A percentile compares a stretch with the other conserved stretches of the same genome.
Conservation (phyloP, 53 echinoderm and acorn worm species). For the Paelopatides confundens region DNA sequence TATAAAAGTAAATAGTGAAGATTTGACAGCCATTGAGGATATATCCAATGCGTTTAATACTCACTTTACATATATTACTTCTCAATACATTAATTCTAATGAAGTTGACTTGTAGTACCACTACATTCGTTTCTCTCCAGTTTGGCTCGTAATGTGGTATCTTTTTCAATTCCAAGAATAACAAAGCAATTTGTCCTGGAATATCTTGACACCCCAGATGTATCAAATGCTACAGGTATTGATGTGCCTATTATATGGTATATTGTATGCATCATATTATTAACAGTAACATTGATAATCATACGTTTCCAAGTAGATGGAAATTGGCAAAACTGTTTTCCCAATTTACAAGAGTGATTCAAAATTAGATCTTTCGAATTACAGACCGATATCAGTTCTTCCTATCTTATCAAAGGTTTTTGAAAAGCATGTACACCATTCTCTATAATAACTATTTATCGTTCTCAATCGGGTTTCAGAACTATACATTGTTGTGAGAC, state of each 20-base stretch:
- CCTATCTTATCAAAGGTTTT: not conserved
- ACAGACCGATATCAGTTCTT: not conserved
- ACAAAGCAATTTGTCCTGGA: not conserved
- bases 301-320: not conserved
- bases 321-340: not conserved
- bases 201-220: not conserved
- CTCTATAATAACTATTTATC: constrained; percentile 1
- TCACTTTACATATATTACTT: not conserved
- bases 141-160: not conserved
- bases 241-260: constrained; percentile 6
- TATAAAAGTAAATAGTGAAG: not conserved
- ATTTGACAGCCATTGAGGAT: not conserved
- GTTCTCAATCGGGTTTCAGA: no score
- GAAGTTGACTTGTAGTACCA: not conserved
- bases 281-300: not conserved
- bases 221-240: not conserved
- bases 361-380: not conserved
- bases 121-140: not conserved
- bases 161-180: not conserved
- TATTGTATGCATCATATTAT: not conserved
- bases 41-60: not conserved
- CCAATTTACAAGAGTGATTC: not conserved
- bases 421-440: constrained; percentile 13
- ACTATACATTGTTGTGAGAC: no score
- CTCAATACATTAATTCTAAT: not conserved